Evolutionary conservation across 2,888 invertebrate species (phyloP), one percentile per base, ranked within the genome.

Genomic region (Germaria angustata): DNA sequence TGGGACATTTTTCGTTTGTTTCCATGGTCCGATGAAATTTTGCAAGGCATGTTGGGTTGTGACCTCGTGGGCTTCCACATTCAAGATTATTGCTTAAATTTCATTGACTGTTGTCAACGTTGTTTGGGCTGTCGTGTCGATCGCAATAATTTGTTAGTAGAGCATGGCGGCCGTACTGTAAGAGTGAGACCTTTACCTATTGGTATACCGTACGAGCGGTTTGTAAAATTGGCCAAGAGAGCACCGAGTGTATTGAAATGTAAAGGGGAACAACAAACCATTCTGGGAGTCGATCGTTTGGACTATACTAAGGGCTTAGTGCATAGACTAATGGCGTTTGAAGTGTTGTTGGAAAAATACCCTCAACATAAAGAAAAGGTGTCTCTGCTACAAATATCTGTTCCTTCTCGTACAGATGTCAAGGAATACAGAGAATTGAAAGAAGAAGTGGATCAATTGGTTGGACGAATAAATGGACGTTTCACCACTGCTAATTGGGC

Each of bases 21-120:
- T 87, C 97, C 97, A 1, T 97, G 97, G 96, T 95, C 96, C n/a
- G 97, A 97, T 91, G 97, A 97, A 92, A 95, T 98, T 72, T 93
- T 98, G 32, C 97, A 97, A 91, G 98, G 98, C 84, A 95, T 98
- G 93, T 93, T 98, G 66, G 95, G 96, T 86, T 97, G 97, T 90
- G 98, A 98, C 88, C 95, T 98, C 95, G 97, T 98, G 53, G 97
- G 97, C 44, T 97, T 97, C 90, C 97, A 97, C 89, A 97, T 97
- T 86, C 95, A 95, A 84, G 97, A 97, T 89, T 97, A 97, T 90
- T 97, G 97, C 87, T 91, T 97, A 81, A 97, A 97, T 91, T 97
- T 97, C 88, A 96, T 97, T 39, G 97, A 97, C 88, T 97, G 97
- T 89, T 97, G 97, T 89, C 96, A 97, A 91, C 93, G 97, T 85